Evolutionary conservation across 1,140 invertebrate species (phyloP), one percentile per base, ranked within the genome.

Genomic region (Adelges cooleyi): DNA sequence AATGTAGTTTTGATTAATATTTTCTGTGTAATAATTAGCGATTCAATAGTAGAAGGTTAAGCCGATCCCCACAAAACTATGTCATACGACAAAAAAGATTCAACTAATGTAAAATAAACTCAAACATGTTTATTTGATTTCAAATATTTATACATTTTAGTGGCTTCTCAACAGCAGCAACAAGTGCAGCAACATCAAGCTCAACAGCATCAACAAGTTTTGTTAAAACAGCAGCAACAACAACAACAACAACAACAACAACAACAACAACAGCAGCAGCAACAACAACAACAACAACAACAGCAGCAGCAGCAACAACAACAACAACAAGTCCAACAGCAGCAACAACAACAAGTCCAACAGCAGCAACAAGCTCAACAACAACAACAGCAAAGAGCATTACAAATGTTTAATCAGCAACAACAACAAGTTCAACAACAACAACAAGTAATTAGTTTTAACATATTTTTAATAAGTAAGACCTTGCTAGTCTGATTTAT

Each of bases 221-320:
- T 74, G 52, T 73, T 74, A 1, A 67, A 77, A 49, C 72, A 74
- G 25, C 72, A 73, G 29, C 75, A 77, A 15, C 74, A 77, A 48
- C 76, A 78, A 46, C 73, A 75, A 59, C 75, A 77, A 44, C 76
- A 77, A 18, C 76, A 78, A 71, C 78, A 70, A 68, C 76, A 66
- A 66, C 76, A 72, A 65, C 75, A 69, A 40, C 75, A 76, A 18
- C 48, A 72, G 4, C 75, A 75, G 51, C 73, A 74, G 0, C 66
- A 76, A 38, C 73, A 74, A 15, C 72, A 74, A 27, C 74, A 76
- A 11, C 74, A 77, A 52, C 76, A 77, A 42, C 53, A 51, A 15
- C 44, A 48, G 4, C 62, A 65, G 10, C 49, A 48, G 17, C 70
- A 71, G 15, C 71, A 72, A 11, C 72, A 72, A 52, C 69, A 70